A percentile compares a stretch with the other conserved stretches of the same genome.
These are phyloP conservation scores for Anser brachyrhynchus DNA, from an alignment of 2,113 vertebrate genomes.

Conservation along the genomic window DNA sequence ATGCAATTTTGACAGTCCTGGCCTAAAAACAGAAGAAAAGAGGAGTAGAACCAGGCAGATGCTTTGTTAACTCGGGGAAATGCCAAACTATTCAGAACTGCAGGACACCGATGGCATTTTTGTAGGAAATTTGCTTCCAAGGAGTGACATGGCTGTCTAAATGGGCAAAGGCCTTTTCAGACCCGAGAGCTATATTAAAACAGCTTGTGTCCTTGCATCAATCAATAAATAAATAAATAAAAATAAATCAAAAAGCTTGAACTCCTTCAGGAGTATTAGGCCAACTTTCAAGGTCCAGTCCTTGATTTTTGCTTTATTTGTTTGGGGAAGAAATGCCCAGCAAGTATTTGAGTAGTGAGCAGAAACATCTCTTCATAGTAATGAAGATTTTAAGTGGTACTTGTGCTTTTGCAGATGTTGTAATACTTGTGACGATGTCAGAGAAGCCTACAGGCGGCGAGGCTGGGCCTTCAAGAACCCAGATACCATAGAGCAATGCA, in stretches of 20 bases:
- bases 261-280: neutral
- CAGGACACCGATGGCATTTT: neutral
- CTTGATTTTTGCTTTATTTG: neutral
- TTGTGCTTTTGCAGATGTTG: conserved; percentile 84
- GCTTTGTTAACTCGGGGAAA: neutral
- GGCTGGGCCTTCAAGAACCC: conserved; percentile 99
- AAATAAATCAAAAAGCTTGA: neutral
- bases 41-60: neutral
- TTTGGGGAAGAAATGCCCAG: neutral
- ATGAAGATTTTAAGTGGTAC: neutral
- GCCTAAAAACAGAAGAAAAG: neutral
- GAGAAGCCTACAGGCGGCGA: conserved; percentile 92
- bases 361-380: neutral
- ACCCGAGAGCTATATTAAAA: neutral
- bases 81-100: neutral
- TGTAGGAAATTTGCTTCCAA: neutral
- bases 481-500: conserved; percentile 96
- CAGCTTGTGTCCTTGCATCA: neutral
- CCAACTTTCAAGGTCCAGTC: neutral
- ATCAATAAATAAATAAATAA: neutral
- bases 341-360: neutral
- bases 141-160: neutral
- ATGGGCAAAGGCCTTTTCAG: neutral
- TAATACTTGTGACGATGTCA: conserved; percentile 96
- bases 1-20: neutral